Conservation (phyloP, 2,113 vertebrate genomes). For the Acrocephalus arundinaceus region DNA sequence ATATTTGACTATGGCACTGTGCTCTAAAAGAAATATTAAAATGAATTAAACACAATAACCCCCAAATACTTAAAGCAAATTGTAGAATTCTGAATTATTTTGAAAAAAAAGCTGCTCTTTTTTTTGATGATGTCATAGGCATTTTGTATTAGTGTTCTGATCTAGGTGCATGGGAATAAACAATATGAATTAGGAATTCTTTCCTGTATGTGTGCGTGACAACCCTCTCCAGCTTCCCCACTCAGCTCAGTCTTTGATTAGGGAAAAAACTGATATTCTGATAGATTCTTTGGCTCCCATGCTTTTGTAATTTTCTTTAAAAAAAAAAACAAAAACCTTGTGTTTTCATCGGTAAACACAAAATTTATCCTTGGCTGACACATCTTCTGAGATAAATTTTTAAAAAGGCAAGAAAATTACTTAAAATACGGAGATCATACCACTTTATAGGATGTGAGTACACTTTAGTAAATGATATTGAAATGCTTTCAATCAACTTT, state of each 20-base stretch:
- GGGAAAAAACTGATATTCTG: background rate
- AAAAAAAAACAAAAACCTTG: background rate
- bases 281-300: background rate
- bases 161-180: background rate
- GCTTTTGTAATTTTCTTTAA: background rate
- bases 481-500: background rate
- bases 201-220: background rate
- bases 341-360: background rate
- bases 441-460: background rate
- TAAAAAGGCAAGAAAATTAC: background rate
- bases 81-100: background rate
- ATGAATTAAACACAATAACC: background rate
- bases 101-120: background rate
- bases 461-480: background rate
- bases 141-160: background rate
- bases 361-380: background rate
- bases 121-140: background rate
- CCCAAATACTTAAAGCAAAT: background rate
- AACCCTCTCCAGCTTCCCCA: background rate
- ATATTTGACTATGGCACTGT: background rate
- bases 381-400: background rate
- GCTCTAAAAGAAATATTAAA: background rate
- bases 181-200: background rate
- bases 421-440: background rate
- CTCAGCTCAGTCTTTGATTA: background rate